Evolutionary conservation across 2,113 vertebrate genomes (phyloP).

Genomic region (Oncorhynchus keta): DNA sequence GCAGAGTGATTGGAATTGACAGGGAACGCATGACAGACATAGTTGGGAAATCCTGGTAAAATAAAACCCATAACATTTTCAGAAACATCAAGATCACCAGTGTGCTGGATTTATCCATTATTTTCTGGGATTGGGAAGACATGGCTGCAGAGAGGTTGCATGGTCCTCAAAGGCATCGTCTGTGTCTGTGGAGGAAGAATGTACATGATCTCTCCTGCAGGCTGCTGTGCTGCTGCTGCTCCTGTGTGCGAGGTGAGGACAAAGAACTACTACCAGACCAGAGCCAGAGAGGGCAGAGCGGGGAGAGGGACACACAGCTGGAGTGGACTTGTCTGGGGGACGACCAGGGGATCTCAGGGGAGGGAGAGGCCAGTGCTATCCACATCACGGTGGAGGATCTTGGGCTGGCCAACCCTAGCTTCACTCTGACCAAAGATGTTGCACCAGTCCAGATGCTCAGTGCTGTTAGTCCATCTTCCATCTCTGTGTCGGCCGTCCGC

Average conservation of each 20-base stretch:
- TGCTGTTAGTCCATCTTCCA: conserved; percentile 40
- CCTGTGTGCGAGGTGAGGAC: conserved; percentile 37
- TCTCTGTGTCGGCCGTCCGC: conserved; percentile 52
- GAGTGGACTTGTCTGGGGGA: too few relatives aligned
- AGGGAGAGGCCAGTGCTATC: conserved; percentile 36
- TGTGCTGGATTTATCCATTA: neutral
- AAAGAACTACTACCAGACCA: conserved; percentile 28
- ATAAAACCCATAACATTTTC: too few relatives aligned
- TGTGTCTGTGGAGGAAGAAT: too few relatives aligned
- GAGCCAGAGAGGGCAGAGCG: conserved; percentile 36
- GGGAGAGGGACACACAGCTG: neutral
- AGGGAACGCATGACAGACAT: too few relatives aligned
- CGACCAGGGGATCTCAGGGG: too few relatives aligned
- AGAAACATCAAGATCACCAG: too few relatives aligned
- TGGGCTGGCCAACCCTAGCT: conserved; percentile 65
- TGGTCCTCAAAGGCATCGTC: conserved; percentile 1
- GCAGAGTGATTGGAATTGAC: too few relatives aligned
- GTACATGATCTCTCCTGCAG: conserved; percentile 9
- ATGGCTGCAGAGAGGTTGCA: neutral
- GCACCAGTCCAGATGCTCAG: conserved; percentile 14
- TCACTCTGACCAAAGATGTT: conserved; percentile 49
- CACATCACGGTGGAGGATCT: conserved; percentile 67
- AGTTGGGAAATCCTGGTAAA: too few relatives aligned
- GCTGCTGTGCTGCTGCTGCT: conserved; percentile 61
- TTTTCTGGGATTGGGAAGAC: neutral